Base-by-base conservation (phyloP, 2,888 invertebrate species). In the Pardosa pseudoannulata region DNA sequence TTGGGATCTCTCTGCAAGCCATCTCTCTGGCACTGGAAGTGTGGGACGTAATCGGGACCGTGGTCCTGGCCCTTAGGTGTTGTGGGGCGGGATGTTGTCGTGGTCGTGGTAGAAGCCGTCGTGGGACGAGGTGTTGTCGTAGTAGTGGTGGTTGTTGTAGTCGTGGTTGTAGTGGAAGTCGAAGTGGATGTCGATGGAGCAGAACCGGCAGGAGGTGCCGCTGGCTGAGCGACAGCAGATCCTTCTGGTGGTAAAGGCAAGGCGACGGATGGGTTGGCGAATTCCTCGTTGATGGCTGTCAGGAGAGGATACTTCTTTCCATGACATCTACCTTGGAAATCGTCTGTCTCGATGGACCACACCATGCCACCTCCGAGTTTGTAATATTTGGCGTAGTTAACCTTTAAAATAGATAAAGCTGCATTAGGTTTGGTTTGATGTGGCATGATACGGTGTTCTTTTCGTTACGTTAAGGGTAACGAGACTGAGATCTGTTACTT, bases 291-390 rank as follows among this genome's bases (percentile, higher is more conserved):
- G 62, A 88, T 88, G n/a, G 88, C 88, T 13, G 91, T 93, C 19
- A 96, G 90, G 5, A 96, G 91, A 0, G 95, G 94, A 91, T 93
- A 94, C 68, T 92, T 92, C 7, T 56, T 75, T 41, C 92, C 90
- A 0, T 94, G 93, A 89, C 95, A 95, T 0, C 90, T 89, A 0
- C 94, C 95, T 13, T 90, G 92, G 90, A 95, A 95, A 90, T 96
- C 96, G 89, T 96, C 96, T 5, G 95, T 95, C 90, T 96, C 96
- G 11, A 96, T 92, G 64, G 95, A 95, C 96, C 96, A 96, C 0
- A 95, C 90, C 96, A 96, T 96, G 0, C 93, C 92, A 31, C 95
- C 96, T 75, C 93, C 93, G 75, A 94, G 62, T 36, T 72, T 64
- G 74, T 87, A 83, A n/a, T 81, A 65, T 28, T 89, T 89, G 1